Evolutionary conservation across 2,888 invertebrate species (phyloP).

Genomic region (Scelioninae gen. 2): DNA sequence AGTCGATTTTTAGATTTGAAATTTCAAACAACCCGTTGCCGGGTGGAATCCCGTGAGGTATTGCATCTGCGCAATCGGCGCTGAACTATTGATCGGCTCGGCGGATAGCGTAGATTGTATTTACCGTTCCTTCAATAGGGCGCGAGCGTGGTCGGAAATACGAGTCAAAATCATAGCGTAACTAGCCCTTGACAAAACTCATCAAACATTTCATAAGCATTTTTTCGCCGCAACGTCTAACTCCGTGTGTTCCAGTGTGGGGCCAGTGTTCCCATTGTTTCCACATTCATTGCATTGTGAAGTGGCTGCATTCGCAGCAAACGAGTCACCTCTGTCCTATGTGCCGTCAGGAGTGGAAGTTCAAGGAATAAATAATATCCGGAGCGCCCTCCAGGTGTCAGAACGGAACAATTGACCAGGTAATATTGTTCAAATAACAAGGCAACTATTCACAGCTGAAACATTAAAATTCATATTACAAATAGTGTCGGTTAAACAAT

Average conservation of each 20-base stretch:
- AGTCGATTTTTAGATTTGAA: too few species aligned
- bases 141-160: slow-evolving; percentile 44
- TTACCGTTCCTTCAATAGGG: slow-evolving; percentile 52
- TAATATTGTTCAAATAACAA: slow-evolving; percentile 45
- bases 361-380: slow-evolving; percentile 80
- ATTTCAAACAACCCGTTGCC: slow-evolving; percentile 26
- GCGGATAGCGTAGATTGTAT: slow-evolving; percentile 62
- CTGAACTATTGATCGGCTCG: slow-evolving; percentile 63
- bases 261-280: slow-evolving; percentile 99
- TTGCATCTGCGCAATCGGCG: slow-evolving; percentile 62
- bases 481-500: too few species aligned
- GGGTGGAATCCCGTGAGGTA: neutral
- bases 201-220: too few species aligned
- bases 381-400: slow-evolving; percentile 69
- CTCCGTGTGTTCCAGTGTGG: slow-evolving; percentile 83
- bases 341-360: slow-evolving; percentile 99
- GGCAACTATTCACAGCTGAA: too few species aligned
- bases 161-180: slow-evolving; percentile 11
- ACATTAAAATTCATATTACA: too few species aligned
- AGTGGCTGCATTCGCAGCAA: slow-evolving; percentile 97
- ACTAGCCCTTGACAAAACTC: too few species aligned
- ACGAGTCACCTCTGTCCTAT: slow-evolving; percentile 93
- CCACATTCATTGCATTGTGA: slow-evolving; percentile 99
- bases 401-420: slow-evolving; percentile 66
- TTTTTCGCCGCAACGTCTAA: slow-evolving; percentile 2